Conservation (phyloP, 1,140 invertebrate species). For the Gonioctena quinquepunctata region DNA sequence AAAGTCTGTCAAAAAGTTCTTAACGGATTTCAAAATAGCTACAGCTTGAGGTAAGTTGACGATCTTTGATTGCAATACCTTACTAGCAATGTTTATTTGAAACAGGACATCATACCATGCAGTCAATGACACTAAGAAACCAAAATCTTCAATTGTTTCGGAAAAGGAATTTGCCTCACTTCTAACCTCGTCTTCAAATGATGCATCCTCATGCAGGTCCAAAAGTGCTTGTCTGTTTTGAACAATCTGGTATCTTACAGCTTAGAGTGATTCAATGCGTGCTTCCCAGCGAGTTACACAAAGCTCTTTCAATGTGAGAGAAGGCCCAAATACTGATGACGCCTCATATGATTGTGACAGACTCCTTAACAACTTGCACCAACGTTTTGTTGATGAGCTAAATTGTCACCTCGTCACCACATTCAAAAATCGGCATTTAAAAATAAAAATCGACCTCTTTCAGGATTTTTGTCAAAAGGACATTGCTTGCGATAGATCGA, state of each 20-base stretch:
- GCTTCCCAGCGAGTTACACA: conserved; percentile 45
- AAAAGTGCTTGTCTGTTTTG: conserved; percentile 28
- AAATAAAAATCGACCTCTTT: no score
- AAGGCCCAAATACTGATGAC: neutral
- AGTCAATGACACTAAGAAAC: conserved; percentile 23
- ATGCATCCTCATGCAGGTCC: conserved; percentile 19
- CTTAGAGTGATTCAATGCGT: conserved; percentile 37
- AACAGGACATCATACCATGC: conserved; percentile 25
- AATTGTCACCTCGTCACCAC: no score
- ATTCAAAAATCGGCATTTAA: no score
- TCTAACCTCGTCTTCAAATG: conserved; percentile 6
- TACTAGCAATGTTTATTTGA: conserved; percentile 23
- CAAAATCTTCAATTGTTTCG: conserved; percentile 16
- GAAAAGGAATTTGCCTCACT: conserved; percentile 12
- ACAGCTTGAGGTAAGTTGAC: neutral
- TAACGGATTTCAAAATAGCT: neutral
- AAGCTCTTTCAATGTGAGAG: conserved; percentile 43
- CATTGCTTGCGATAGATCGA: no score
- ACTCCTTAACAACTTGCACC: conserved; percentile 40
- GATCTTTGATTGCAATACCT: conserved; percentile 20
- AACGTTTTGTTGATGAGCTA: conserved; percentile 42
- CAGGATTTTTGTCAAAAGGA: no score
- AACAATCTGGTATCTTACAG: conserved; percentile 25
- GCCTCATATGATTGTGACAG: conserved; percentile 16
- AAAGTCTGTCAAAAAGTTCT: neutral